These are phyloP conservation scores for Zootermopsis nevadensis DNA, from an alignment of 2,888 invertebrate genomes.

Conservation along the genomic window DNA sequence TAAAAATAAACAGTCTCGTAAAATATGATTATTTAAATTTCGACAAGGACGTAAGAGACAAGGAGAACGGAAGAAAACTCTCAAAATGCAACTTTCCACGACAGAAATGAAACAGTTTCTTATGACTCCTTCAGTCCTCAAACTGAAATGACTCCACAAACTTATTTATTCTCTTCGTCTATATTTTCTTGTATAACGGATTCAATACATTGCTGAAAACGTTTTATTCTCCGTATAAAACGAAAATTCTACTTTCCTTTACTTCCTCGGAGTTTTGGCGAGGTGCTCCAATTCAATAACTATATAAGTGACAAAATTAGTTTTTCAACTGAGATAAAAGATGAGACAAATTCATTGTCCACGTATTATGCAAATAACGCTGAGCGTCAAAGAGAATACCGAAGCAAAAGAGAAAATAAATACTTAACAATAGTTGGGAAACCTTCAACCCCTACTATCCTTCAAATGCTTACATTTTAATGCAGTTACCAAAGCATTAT, in stretches of 20 bases:
- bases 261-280: slow-evolving; percentile 6
- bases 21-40: slow-evolving; percentile 31
- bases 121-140: background rate
- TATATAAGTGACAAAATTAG: no score
- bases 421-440: no score
- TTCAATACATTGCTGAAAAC: slow-evolving; percentile 17
- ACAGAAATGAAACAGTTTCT: slow-evolving; percentile 13
- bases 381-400: no score
- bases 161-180: background rate
- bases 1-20: slow-evolving; percentile 24
- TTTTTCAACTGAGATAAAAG: no score
- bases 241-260: slow-evolving; percentile 20
- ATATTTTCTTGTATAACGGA: background rate
- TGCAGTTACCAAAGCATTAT: no score
- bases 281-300: background rate
- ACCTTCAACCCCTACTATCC: no score
- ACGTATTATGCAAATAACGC: no score
- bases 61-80: background rate
- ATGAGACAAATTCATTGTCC: no score
- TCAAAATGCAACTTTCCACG: slow-evolving; percentile 4
- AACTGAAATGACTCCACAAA: background rate
- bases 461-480: no score
- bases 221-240: slow-evolving; percentile 8
- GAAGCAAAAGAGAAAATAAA: no score
- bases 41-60: slow-evolving; percentile 16